Conservation (phyloP, 2,113 vertebrate species). For the Ariopsis seemanni region DNA sequence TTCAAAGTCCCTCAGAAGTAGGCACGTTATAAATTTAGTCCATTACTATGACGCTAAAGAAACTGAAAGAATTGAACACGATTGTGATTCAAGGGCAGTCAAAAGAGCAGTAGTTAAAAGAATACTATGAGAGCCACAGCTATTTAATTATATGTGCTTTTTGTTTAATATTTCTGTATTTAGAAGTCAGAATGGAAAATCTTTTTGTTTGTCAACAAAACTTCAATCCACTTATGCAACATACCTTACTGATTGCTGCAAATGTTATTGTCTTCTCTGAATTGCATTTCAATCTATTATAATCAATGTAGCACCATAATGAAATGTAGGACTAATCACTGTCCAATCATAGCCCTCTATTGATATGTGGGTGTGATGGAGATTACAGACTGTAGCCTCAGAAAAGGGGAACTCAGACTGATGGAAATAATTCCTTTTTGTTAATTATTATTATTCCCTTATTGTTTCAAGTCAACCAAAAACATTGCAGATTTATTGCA, state of each 20-base stretch:
- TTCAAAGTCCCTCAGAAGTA: constrained; percentile 59
- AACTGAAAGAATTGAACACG: constrained; percentile 46
- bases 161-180: background rate
- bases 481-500: background rate
- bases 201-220: background rate
- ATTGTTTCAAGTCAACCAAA: background rate
- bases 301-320: background rate
- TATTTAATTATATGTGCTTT: background rate
- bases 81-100: constrained; percentile 42
- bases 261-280: background rate
- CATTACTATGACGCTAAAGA: constrained; percentile 46
- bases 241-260: background rate
- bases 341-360: background rate
- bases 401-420: background rate
- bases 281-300: background rate
- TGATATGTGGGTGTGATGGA: background rate
- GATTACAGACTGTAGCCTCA: background rate
- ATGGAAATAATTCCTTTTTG: background rate
- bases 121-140: background rate
- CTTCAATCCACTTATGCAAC: background rate
- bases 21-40: constrained; percentile 57
- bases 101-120: constrained; percentile 16
- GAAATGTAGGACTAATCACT: background rate
- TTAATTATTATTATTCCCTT: background rate
- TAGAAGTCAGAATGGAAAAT: background rate